A percentile compares a stretch with the other conserved stretches of the same genome.
Evolutionary conservation across 2,797 vertebrate species (phyloP).

Genomic region (Danio kyathit): DNA sequence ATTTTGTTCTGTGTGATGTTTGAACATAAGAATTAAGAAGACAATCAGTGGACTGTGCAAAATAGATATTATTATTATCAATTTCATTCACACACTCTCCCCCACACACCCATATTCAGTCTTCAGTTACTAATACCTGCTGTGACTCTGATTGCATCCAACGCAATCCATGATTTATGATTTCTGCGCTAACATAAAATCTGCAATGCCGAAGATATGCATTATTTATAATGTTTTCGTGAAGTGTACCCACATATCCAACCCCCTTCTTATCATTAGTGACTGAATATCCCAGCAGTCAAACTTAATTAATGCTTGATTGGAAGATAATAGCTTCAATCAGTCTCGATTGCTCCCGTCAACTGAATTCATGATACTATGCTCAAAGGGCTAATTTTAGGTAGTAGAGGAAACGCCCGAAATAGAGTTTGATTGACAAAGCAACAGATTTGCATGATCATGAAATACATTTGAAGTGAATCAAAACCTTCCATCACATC

Average conservation of each 20-base stretch:
- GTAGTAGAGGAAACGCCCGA: not conserved
- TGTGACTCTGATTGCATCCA: not conserved
- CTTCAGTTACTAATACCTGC: not conserved
- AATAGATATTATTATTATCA: too few species aligned
- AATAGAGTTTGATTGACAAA: not conserved
- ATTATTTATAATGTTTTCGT: conserved; percentile 28
- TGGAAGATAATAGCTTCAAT: conserved; percentile 39
- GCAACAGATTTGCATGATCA: not conserved
- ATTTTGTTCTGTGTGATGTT: too few species aligned
- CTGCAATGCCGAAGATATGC: conserved; percentile 20
- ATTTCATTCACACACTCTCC: not conserved
- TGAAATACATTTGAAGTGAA: not conserved
- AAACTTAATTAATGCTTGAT: conserved; percentile 52
- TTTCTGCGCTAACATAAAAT: not conserved
- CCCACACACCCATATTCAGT: not conserved
- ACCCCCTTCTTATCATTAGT: conserved; percentile 11
- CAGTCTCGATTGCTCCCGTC: conserved; percentile 7
- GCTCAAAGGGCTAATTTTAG: not conserved
- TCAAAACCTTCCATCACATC: too few species aligned
- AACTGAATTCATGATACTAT: not conserved
- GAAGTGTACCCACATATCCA: conserved; percentile 15
- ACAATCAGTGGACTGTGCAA: too few species aligned
- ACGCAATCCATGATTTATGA: conserved; percentile 12
- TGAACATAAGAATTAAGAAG: too few species aligned
- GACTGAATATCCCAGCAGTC: conserved; percentile 13